Evolutionary conservation across 2,888 invertebrate genomes (phyloP), one percentile per base, ranked within the genome.

Genomic region (Luperina testacea): DNA sequence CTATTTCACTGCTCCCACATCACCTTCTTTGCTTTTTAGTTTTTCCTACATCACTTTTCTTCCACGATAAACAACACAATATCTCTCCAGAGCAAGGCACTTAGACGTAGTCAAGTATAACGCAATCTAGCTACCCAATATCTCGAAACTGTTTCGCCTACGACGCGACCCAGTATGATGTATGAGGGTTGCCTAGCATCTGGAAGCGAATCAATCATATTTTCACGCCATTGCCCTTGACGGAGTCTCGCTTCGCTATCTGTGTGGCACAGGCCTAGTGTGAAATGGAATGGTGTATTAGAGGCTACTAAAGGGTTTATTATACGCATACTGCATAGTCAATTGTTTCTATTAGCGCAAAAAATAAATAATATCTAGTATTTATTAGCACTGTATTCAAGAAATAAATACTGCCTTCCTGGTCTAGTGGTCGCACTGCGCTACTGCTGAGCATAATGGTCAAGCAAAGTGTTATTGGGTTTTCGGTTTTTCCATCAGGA

Each of bases 191-290:
- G 69, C 70, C 70, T 48, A 80, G 65, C 73, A 74, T 80, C 78
- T 88, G 86, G 77, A 80, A 81, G 73, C 48, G 67, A 78, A 88
- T 88, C 83, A 83, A 90, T 88, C 89, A 88, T 90, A 88, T 87
- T 81, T 74, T 79, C 85, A 75, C 83, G 59, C 83, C 80, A 87
- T 90, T 90, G 78, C 73, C 65, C 51, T 65, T 75, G 78, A 72
- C 51, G 71, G 65, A 64, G 63, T 53, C 11, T 27, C 63, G 69
- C 80, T 80, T 27, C 63, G 67, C 75, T 90, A 88, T 88, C 87
- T 80, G n/a, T 68, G 59, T 17, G 71, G 24, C 45, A 77, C 90
- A 88, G 87, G 73, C 84, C 27, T 74, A 71, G 71, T 65, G 68
- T 74, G 72, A 71, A 81, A 81, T 80, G 48, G 48, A 45, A 61